Conservation (phyloP, 1,140 invertebrate species). For the Belonocnema kinseyi region DNA sequence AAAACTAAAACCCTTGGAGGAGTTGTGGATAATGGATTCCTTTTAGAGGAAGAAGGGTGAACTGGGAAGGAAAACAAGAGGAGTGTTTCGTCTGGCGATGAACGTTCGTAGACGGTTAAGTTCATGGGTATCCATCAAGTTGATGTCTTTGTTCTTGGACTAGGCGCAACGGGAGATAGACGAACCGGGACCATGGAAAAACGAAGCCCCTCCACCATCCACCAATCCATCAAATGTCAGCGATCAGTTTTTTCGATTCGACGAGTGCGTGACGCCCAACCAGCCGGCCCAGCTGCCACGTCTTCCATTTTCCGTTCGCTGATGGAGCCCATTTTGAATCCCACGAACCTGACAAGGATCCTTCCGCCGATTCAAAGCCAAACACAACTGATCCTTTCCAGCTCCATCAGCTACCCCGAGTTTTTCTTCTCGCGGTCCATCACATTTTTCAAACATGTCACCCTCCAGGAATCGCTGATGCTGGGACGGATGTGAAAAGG, state of each 20-base stretch:
- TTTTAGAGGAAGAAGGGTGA: conserved; percentile 54
- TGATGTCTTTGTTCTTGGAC: conserved; percentile 69
- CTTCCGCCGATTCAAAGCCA: conserved; percentile 58
- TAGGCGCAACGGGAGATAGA: conserved; percentile 56
- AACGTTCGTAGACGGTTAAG: conserved; percentile 63
- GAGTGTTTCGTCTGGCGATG: conserved; percentile 69
- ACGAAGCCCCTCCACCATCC: conserved; percentile 42
- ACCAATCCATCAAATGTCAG: conserved; percentile 70
- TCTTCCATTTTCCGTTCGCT: conserved; percentile 58
- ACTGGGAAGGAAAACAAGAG: conserved; percentile 63
- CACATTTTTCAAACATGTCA: conserved; percentile 48
- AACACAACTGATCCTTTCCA: conserved; percentile 52
- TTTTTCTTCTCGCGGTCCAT: conserved; percentile 45
- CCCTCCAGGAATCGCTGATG: conserved; percentile 16
- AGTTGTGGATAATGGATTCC: conserved; percentile 56
- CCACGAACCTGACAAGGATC: conserved; percentile 61
- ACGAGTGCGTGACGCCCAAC: conserved; percentile 52
- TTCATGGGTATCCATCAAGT: conserved; percentile 62
- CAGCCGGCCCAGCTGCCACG: conserved; percentile 62
- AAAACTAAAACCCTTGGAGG: conserved; percentile 23
- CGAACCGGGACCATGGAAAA: conserved; percentile 52
- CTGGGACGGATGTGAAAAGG: conserved; percentile 38
- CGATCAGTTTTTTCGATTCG: conserved; percentile 64
- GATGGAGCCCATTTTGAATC: conserved; percentile 63
- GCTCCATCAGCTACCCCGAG: conserved; percentile 30